Evolutionary conservation across 2,797 vertebrate genomes (phyloP), one percentile per base, ranked within the genome.

Genomic region (Cottoperca gobio): DNA sequence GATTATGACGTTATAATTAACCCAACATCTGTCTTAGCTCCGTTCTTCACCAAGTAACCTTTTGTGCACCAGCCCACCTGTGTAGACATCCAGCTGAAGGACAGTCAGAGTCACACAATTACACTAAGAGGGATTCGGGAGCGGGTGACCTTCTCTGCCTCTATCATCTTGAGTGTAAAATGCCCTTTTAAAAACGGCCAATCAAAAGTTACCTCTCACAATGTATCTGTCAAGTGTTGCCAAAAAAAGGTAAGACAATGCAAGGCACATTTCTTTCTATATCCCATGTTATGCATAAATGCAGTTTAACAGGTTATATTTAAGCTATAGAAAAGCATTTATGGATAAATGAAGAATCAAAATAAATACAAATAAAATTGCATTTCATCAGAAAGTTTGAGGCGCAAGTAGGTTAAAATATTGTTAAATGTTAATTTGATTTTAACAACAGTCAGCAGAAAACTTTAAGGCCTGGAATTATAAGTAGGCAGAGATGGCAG

Each of bases 21-120:
- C 5, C 40, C 16, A 70, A 48, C 64, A 59, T 45, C 60, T 54
- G 33, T 42, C 17, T 55, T 21, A n/a, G 12, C 28, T 57, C 60
- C 46, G 28, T 23, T 35, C 46, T 37, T 39, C 46, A 42, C 13
- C 28, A 45, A 49, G 43, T 66, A 19, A 35, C 26, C 28, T 31
- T 70, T 63, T n/a, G 21, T 58, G 23, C 39, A 55, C 8, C 9
- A 13, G 13, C 13, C 4, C 7, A 42, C 21, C 4, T 8, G 26
- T 50, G 21, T 35, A 28, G 26, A 70, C 48, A 61, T 46, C 5
- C 39, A 52, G 21, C 19, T 37, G 9, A 37, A 77, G 10, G 50
- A 45, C 24, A 40, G 37, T 45, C 37, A 55, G 42, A 68, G 49
- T 16, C 31, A 9, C 16, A 6, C 2, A 39, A 16, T 31, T 40